A percentile compares a stretch with the other conserved stretches of the same genome.
phyloP scores from a whole-genome alignment of 1,140 invertebrate species.

The Ceratosolen fusciceps region DNA sequence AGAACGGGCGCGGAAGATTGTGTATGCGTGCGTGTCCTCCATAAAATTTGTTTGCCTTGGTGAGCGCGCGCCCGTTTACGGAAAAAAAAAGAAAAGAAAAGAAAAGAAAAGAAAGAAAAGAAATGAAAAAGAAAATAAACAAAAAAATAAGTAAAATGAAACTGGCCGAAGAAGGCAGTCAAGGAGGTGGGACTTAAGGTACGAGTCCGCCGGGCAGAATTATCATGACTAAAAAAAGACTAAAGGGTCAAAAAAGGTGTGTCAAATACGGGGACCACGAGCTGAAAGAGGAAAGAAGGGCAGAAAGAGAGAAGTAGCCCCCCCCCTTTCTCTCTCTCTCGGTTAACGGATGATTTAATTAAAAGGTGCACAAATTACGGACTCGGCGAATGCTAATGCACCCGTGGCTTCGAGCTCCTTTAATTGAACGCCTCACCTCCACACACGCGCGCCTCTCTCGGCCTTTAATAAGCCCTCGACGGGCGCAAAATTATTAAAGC shows the following conservation, averaged over 20 bases:
- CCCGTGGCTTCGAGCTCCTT: conserved; percentile 62
- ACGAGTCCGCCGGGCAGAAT: conserved; percentile 34
- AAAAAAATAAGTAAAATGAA: no score
- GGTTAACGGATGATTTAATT: conserved; percentile 73
- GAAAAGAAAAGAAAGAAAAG: conserved; percentile 28
- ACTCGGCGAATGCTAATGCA: conserved; percentile 70
- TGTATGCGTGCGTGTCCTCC: conserved; percentile 51
- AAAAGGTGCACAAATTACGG: conserved; percentile 73
- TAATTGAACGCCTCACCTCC: conserved; percentile 65
- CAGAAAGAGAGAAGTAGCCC: conserved; percentile 52
- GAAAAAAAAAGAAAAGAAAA: conserved; percentile 47
- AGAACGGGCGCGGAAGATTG: neutral
- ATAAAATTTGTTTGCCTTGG: conserved; percentile 62
- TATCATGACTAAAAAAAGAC: no score
- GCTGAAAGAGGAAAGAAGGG: conserved; percentile 49
- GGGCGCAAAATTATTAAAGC: conserved; percentile 39
- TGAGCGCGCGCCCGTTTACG: conserved; percentile 47
- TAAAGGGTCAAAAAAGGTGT: conserved; percentile 35
- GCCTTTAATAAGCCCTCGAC: conserved; percentile 27
- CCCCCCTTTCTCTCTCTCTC: conserved; percentile 38
- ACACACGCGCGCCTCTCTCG: conserved; percentile 53
- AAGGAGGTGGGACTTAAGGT: conserved; percentile 53
- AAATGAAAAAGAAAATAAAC: no score
- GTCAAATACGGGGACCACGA: conserved; percentile 44
- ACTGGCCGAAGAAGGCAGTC: neutral